Conservation (phyloP, 1,140 invertebrate species). For the Tetramorium alpestre region DNA sequence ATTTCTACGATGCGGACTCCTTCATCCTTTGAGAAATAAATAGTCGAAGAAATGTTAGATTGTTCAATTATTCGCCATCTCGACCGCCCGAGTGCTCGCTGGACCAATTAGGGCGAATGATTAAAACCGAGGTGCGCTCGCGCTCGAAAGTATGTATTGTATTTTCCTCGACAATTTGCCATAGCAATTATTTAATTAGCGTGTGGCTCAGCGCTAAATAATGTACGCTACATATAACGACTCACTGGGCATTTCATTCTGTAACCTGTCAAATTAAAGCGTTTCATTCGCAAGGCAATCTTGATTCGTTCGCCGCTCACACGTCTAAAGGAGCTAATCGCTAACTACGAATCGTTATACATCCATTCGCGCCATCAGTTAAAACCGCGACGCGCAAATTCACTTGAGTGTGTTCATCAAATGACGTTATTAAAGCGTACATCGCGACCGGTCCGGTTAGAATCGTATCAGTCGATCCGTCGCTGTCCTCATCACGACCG, state of each 20-base stretch:
- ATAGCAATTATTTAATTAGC: slow-evolving; percentile 38
- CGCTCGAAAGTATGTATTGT: neutral
- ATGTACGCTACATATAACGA: slow-evolving; percentile 16
- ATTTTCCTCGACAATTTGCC: slow-evolving; percentile 11
- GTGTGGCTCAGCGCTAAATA: slow-evolving; percentile 30
- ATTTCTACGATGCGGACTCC: neutral
- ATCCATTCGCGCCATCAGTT: neutral
- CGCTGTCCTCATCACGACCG: neutral
- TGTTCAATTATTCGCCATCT: neutral
- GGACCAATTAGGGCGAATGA: slow-evolving; percentile 22
- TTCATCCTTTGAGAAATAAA: neutral
- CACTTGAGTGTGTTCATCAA: neutral
- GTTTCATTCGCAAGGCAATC: slow-evolving; percentile 43
- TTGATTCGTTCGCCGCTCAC: slow-evolving; percentile 28
- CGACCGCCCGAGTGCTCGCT: neutral
- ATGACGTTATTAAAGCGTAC: neutral
- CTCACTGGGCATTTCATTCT: slow-evolving; percentile 4
- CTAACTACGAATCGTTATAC: neutral
- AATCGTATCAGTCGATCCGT: neutral
- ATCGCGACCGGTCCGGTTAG: neutral
- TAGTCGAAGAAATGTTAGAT: neutral
- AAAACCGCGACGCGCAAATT: neutral
- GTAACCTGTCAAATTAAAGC: slow-evolving; percentile 43
- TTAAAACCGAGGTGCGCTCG: slow-evolving; percentile 4
- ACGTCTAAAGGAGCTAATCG: neutral